Percentiles rank a stretch among this genome's conserved stretches.
These are phyloP conservation scores for Microplitis manilae DNA, from an alignment of 2,888 invertebrate genomes.

Conservation along the genomic window DNA sequence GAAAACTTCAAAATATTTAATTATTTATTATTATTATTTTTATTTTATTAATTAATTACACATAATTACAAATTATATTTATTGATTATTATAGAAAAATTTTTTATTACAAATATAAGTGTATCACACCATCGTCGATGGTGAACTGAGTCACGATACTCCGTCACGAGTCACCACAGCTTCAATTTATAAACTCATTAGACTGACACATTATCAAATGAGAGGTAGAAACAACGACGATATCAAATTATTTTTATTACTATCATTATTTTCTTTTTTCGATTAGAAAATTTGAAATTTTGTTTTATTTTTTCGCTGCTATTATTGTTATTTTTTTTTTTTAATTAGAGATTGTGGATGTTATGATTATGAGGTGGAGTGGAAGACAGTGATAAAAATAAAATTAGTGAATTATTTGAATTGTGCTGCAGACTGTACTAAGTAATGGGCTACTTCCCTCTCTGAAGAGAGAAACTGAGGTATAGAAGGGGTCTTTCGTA, in stretches of 20 bases:
- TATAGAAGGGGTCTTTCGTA: slow-evolving; percentile 51
- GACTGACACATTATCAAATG: slow-evolving; percentile 50
- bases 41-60: no score
- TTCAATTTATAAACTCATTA: slow-evolving; percentile 69
- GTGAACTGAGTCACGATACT: slow-evolving; percentile 53
- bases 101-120: not conserved
- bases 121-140: slow-evolving; percentile 54
- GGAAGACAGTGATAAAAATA: slow-evolving; percentile 1
- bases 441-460: slow-evolving; percentile 70
- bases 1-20: not conserved
- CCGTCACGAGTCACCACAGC: slow-evolving; percentile 55
- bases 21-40: no score
- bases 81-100: no score
- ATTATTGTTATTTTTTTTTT: not conserved
- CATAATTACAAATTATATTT: no score
- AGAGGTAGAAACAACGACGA: not conserved
- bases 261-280: no score
- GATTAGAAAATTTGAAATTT: no score
- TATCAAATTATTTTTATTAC: slow-evolving; percentile 43
- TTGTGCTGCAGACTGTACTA: slow-evolving; percentile 68
- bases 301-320: no score
- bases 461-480: slow-evolving; percentile 38
- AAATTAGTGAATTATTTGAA: slow-evolving; percentile 19
- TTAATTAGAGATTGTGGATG: not conserved
- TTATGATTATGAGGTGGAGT: not conserved